Evolutionary conservation across 2,113 vertebrate genomes (phyloP), one percentile per base, ranked within the genome.

Genomic region (Odobenus rosmarus): DNA sequence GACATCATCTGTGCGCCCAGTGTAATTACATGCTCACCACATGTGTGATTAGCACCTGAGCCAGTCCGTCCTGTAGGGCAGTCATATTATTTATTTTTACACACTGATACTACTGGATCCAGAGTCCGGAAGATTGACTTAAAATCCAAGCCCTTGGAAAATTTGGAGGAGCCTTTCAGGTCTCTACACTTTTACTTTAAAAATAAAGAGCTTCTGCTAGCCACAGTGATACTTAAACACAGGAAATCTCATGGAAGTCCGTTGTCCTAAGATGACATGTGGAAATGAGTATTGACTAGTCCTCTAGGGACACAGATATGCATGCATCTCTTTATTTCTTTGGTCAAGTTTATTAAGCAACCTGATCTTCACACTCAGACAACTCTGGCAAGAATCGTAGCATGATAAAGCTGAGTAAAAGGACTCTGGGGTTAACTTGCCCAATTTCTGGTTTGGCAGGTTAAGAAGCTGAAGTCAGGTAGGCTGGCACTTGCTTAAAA

Each of bases 161-260:
- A 61, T 55, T 94, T 85, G 31, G 57, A 46, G 69, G 28, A 74
- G 1, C 39, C 39, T 39, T 39, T 16, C 23, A 55, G 64, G 23
- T 46, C 39, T 77, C 31, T 85, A 95, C 84, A 79, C 23, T 42
- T 87, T 90, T 87, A 69, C 31, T 85, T 93, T 59, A 93, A 96
- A 96, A 81, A 72, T 51, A 69, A 94, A 88, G 64, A 88, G 69
- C 46, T 88, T 93, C 28, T 55, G 31, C 16, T 49, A 67, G 31
- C 9, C 18, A 61, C 9, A 39, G 14, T 31, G 59, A 39, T 72
- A 36, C 61, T 72, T 67, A 67, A 72, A 88, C 36, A 71, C 39
- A 83, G 51, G 39, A 80, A 67, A 13, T 24, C 55, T 59, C 85
- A 46, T 39, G n/a, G 7, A 81, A 88, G 55, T 51, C 85, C 23